These are phyloP conservation scores for Brachyalestes nurse DNA, from an alignment of 2,797 vertebrate genomes.

Conservation along the genomic window DNA sequence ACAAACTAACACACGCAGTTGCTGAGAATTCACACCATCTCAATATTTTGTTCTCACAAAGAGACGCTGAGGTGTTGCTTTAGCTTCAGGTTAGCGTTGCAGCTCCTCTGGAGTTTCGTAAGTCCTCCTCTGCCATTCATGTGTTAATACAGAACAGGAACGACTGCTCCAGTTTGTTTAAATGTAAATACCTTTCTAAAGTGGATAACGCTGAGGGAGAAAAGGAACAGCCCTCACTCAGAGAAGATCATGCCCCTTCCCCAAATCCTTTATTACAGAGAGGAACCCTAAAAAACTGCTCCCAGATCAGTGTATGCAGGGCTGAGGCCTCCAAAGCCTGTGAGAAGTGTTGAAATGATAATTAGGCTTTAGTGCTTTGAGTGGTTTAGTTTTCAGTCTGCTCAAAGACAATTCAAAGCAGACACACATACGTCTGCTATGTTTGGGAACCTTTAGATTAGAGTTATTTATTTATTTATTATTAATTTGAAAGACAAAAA, in stretches of 20 bases:
- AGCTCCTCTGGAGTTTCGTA: slow-evolving; percentile 15
- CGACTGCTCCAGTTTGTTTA: slow-evolving; percentile 44
- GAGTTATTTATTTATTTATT: slow-evolving; percentile 31
- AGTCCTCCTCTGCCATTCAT: slow-evolving; percentile 24
- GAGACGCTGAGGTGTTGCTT: background rate
- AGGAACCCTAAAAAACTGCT: slow-evolving; percentile 21
- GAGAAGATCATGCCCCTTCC: background rate
- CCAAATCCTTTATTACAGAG: background rate
- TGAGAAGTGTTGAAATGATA: slow-evolving; percentile 51
- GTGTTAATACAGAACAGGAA: slow-evolving; percentile 41
- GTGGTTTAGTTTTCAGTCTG: slow-evolving; percentile 38
- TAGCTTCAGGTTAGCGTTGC: slow-evolving; percentile 11
- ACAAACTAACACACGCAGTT: background rate
- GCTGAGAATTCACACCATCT: background rate
- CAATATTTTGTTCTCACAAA: background rate
- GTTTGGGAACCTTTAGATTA: slow-evolving; percentile 64
- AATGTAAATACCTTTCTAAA: slow-evolving; percentile 46
- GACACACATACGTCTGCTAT: slow-evolving; percentile 26
- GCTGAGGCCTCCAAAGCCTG: background rate
- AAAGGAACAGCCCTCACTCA: background rate
- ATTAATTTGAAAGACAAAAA: background rate
- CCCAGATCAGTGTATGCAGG: slow-evolving; percentile 32
- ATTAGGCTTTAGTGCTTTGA: slow-evolving; percentile 39
- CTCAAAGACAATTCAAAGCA: slow-evolving; percentile 41
- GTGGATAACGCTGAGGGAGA: slow-evolving; percentile 31